These are phyloP conservation scores for Octopus bimaculoides DNA, from an alignment of 1,140 invertebrate genomes.

Conservation along the genomic window DNA sequence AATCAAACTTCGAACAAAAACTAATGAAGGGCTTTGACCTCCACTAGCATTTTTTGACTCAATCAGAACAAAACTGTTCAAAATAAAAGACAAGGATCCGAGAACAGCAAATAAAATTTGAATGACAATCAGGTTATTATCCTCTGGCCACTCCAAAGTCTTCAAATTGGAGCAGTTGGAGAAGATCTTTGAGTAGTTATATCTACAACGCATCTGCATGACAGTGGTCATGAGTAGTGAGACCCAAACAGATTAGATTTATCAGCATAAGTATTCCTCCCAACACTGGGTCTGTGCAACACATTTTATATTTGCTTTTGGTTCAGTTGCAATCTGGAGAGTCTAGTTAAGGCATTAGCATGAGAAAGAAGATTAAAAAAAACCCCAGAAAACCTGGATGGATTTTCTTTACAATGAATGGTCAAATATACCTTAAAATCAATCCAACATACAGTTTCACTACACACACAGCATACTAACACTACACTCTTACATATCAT, in stretches of 20 bases:
- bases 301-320: no score
- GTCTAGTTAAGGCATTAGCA: no score
- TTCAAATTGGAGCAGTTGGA: neutral
- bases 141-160: neutral
- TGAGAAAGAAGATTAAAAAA: no score
- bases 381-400: no score
- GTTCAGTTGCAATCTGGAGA: no score
- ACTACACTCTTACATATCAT: no score
- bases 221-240: neutral
- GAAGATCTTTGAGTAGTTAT: neutral
- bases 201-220: neutral
- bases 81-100: conserved; percentile 21
- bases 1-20: conserved; percentile 44
- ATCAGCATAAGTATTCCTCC: no score
- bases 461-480: no score
- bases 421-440: no score
- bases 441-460: no score
- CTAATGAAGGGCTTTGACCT: conserved; percentile 37
- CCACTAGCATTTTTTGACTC: conserved; percentile 38
- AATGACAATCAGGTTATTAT: neutral
- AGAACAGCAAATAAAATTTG: conserved; percentile 5
- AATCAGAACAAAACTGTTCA: conserved; percentile 28
- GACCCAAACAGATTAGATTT: neutral
- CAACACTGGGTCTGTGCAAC: no score
- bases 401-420: no score